Conservation (phyloP, 2,888 invertebrate species). For the Cephus rjabovi region DNA sequence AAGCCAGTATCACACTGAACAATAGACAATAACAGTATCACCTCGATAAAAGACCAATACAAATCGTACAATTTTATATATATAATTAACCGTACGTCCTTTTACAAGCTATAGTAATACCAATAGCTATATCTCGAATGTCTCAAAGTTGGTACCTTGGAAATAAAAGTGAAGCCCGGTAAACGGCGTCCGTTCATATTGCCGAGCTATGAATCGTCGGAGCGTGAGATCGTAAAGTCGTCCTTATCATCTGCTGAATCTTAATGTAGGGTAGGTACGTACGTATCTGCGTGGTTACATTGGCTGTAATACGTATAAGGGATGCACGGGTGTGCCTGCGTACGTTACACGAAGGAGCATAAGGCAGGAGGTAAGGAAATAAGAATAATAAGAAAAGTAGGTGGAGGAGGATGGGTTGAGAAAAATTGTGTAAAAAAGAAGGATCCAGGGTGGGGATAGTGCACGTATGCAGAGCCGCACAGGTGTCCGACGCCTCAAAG, state of each 20-base stretch:
- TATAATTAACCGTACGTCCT: background rate
- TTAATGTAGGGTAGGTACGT: conserved; percentile 58
- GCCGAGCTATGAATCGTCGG: conserved; percentile 62
- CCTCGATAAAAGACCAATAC: background rate
- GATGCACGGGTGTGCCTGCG: conserved; percentile 25
- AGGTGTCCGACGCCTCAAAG: conserved; percentile 62
- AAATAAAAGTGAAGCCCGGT: conserved; percentile 42
- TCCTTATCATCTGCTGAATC: conserved; percentile 63
- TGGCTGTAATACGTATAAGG: background rate
- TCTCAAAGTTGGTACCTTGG: background rate
- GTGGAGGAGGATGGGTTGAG: conserved; percentile 15
- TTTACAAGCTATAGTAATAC: background rate
- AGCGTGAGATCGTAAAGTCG: conserved; percentile 65
- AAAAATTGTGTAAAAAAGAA: conserved; percentile 11
- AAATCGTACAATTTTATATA: too few relatives aligned
- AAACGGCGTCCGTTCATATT: conserved; percentile 57
- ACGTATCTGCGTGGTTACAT: conserved; percentile 41
- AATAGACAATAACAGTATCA: background rate
- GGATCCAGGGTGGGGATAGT: conserved; percentile 17
- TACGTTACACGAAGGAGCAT: conserved; percentile 35
- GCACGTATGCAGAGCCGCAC: conserved; percentile 52
- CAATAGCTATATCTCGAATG: background rate
- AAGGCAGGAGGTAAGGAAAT: conserved; percentile 18
- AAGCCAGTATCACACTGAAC: background rate
- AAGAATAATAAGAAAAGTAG: conserved; percentile 13